These are phyloP conservation scores for Lissonota sp. DNA, from an alignment of 2,888 invertebrate species.

Conservation along the genomic window DNA sequence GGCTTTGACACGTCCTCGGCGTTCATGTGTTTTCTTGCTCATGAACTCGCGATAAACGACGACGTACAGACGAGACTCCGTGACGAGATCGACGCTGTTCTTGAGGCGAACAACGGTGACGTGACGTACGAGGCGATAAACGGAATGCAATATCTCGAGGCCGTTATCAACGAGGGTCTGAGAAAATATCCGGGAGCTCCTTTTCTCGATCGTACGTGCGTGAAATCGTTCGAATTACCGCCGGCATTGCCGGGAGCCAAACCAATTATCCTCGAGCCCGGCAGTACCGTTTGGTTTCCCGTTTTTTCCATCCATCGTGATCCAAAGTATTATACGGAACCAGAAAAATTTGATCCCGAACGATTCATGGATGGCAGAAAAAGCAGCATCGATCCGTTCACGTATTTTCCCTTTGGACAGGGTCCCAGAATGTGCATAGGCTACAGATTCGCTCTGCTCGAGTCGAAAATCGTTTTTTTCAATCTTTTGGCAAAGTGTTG, in stretches of 20 bases:
- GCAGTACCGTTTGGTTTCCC: slow-evolving; percentile 74
- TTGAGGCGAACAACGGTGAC: slow-evolving; percentile 70
- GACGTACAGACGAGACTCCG: slow-evolving; percentile 83
- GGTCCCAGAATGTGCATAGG: slow-evolving; percentile 81
- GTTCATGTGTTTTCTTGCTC: slow-evolving; percentile 68
- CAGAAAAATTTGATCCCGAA: slow-evolving; percentile 81
- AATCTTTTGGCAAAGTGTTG: slow-evolving; percentile 43
- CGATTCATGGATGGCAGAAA: slow-evolving; percentile 74
- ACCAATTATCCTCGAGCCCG: slow-evolving; percentile 75
- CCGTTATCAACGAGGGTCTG: slow-evolving; percentile 82
- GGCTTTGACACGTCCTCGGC: slow-evolving; percentile 75
- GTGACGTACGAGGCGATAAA: slow-evolving; percentile 83
- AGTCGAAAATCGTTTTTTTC: slow-evolving; percentile 67
- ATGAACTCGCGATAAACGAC: slow-evolving; percentile 78
- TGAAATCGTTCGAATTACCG: slow-evolving; percentile 74
- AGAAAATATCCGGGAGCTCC: slow-evolving; percentile 71
- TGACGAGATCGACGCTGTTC: slow-evolving; percentile 74
- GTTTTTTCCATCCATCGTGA: slow-evolving; percentile 77
- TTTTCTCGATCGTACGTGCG: slow-evolving; percentile 76
- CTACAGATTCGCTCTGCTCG: slow-evolving; percentile 68
- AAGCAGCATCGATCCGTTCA: slow-evolving; percentile 53
- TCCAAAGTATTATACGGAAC: slow-evolving; percentile 78
- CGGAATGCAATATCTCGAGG: slow-evolving; percentile 85
- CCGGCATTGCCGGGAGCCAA: slow-evolving; percentile 70
- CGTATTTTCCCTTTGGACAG: slow-evolving; percentile 69